Base-by-base conservation (phyloP, 2,888 invertebrate species). In the Oscheius myriophilus region DNA sequence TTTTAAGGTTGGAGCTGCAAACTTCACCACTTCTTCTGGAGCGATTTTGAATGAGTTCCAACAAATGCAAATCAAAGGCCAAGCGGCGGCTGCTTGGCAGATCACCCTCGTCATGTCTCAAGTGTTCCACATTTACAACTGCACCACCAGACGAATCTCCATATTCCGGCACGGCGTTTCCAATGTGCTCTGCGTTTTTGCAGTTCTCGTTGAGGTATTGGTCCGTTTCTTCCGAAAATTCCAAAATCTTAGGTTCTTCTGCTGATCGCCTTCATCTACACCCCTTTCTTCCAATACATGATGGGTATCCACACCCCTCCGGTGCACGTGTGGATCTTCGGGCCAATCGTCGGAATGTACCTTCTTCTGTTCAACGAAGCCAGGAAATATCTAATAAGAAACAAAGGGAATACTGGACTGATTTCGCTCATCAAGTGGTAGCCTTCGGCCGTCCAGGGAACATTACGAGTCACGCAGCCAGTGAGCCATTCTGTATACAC, bases 1-100 rank as follows among this genome's bases (percentile, higher is more conserved):
- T n/a, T 23, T 61, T 2, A 3, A 61, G 61, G 53, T 76, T 51
- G 78, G 78, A 7, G 78, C 78, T 0, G 59, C 63, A 14, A 74
- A 76, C 55, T 75, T 78, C 66, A 78, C 78, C 2, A 78, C 75
- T 0, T 70, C 74, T 23, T 55, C 69, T 18, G 75, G 80, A 1
- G 23, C 73, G 9, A 73, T 73, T 6, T 78, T 80, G 61, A 77
- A 73, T 43, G 82, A 77, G 43, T 62, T 70, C 23, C 72, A 85
- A 52, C 85, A 85, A 57, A 58, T 83, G 51, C 71, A 70, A 59
- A 84, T 85, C 52, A 78, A 84, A 51, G 84, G 83, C 57, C 83
- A 85, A 54, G 85, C 85, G 6, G 81, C 85, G 0, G 85, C 85
- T 9, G 85, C 85, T 9, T 85, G 84, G 84, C 85, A 85, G 67